Conservation (phyloP, 2,888 invertebrate genomes). For the Protodeltote pygarga region DNA sequence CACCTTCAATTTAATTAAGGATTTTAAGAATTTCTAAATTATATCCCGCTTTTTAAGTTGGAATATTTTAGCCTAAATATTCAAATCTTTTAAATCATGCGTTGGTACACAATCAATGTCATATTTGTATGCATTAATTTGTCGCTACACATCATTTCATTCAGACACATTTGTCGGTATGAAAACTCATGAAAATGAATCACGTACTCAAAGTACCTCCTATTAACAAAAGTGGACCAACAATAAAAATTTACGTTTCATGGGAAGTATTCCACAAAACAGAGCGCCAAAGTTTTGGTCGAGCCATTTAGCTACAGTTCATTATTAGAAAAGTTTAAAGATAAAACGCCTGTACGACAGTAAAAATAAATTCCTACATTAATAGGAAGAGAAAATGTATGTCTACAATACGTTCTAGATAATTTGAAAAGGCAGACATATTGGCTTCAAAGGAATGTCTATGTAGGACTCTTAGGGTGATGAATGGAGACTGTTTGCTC, state of each 20-base stretch:
- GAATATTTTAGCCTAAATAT: too few relatives aligned
- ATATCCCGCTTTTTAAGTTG: too few relatives aligned
- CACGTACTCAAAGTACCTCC: constrained; percentile 14
- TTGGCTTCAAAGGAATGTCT: too few relatives aligned
- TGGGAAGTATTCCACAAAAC: constrained; percentile 39
- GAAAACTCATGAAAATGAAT: constrained; percentile 15
- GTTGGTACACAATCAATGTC: too few relatives aligned
- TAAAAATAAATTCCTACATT: constrained; percentile 41
- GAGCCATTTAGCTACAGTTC: constrained; percentile 51
- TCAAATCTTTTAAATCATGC: too few relatives aligned
- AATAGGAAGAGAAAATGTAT: constrained; percentile 6
- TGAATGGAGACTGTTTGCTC: too few relatives aligned
- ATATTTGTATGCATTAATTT: too few relatives aligned
- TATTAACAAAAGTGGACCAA: constrained; percentile 14
- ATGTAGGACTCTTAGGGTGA: too few relatives aligned
- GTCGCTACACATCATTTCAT: too few relatives aligned
- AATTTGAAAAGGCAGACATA: neutral
- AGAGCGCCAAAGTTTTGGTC: constrained; percentile 52
- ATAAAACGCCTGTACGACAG: constrained; percentile 49
- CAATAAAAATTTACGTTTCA: constrained; percentile 48
- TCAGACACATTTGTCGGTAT: constrained; percentile 31
- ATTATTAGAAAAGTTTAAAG: constrained; percentile 66
- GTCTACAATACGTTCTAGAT: constrained; percentile 1
- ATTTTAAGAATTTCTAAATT: too few relatives aligned
- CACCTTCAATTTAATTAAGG: too few relatives aligned